Evolutionary conservation across 2,797 vertebrate genomes (phyloP), one percentile per base, ranked within the genome.

Genomic region (Lagorchestes hirsutus): DNA sequence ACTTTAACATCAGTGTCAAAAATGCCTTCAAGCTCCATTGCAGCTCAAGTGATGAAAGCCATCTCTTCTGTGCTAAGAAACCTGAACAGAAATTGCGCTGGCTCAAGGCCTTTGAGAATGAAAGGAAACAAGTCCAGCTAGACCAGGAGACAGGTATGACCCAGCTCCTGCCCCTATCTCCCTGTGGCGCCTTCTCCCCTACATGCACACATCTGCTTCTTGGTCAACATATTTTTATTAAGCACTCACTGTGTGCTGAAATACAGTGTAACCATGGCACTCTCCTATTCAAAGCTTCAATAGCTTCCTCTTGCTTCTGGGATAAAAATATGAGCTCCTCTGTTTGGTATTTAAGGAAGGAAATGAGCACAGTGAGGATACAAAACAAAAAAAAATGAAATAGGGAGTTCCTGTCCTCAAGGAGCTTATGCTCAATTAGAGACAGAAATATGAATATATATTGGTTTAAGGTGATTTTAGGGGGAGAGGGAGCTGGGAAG

Each of bases 81-180:
- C 99, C 99, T 0, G 99, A 99, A 98, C 99, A 99, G 98, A 99
- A 99, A 91, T 99, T 99, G 93, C 99, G 99, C 92, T 99, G 99
- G 99, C 98, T 99, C 50, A 98, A 99, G 93, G 99, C 99, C 0
- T 99, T 99, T 52, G 97, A 98, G 56, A 99, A 99, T 0, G 99
- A 99, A 98, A 99, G 99, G 97, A 99, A 98, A 91, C 99, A 99
- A 98, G 99, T 99, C 97, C 99, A 99, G 96, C 99, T 99, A 0
- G 99, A 99, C 98, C 98, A 98, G 5, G 99, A 99, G 97, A 99
- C 99, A 98, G 99, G 99, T 99, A 97, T 94, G 57, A 90, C 13
- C 54, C 93, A 40, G 27, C 87, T 40, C 9, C 74, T 22, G 82
- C 93, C 90, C 12, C 34, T 46, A 27, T 46, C 8, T 46, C n/a